Evolutionary conservation across 2,888 invertebrate species (phyloP).

Genomic region (Odontocerum albicorne): DNA sequence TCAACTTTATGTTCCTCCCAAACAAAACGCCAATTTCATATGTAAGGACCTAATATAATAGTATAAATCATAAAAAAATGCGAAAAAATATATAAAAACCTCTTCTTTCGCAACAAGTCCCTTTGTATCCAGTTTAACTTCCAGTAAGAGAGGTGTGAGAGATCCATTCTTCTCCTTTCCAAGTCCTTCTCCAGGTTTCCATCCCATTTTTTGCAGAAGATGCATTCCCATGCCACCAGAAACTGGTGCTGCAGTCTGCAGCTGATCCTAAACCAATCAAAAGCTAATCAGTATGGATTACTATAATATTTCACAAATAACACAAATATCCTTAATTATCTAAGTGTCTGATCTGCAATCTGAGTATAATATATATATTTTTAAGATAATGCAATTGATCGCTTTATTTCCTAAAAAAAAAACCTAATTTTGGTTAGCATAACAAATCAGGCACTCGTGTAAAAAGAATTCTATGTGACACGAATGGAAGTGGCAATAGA

Average conservation of each 20-base stretch:
- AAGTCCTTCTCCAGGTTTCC: slow-evolving; percentile 95
- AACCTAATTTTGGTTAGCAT: no score
- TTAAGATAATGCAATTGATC: no score
- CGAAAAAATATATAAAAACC: slow-evolving; percentile 39
- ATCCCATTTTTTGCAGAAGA: slow-evolving; percentile 97
- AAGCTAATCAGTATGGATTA: slow-evolving; percentile 18
- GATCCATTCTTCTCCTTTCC: slow-evolving; percentile 94
- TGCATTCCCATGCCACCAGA: slow-evolving; percentile 96
- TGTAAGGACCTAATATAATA: no score
- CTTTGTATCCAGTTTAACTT: slow-evolving; percentile 95
- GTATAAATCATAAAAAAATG: not conserved
- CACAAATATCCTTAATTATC: not conserved
- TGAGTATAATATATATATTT: no score
- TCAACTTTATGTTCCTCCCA: no score
- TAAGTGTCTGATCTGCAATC: no score
- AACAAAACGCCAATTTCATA: no score
- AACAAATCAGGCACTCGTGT: no score
- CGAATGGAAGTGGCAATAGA: no score
- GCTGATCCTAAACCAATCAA: slow-evolving; percentile 73
- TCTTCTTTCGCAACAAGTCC: slow-evolving; percentile 82
- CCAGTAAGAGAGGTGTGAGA: slow-evolving; percentile 84
- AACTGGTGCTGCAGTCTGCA: slow-evolving; percentile 87
- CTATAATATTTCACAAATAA: no score
- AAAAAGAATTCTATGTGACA: no score
- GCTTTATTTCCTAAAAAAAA: no score